Evolutionary conservation across 2,797 vertebrate species (phyloP), one percentile per base, ranked within the genome.

Genomic region (Pipistrellus pygmaeus): DNA sequence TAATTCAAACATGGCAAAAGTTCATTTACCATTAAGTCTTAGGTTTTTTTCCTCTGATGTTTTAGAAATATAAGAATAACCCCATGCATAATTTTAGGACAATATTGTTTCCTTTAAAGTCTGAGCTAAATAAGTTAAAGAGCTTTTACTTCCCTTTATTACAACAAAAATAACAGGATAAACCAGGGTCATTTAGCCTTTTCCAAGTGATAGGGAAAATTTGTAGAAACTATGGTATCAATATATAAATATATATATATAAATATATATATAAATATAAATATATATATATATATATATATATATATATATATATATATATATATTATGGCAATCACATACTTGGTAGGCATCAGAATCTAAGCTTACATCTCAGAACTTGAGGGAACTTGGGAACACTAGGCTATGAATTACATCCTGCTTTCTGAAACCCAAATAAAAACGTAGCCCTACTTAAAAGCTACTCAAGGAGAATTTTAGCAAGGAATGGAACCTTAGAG

Each of bases 401-500:
- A 41, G 8, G 21, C 8, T 73, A 5, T 75, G 64, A 92, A 87
- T 77, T 11, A 66, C 1, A 83, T n/a, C 4, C 21, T 77, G 6
- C 41, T 69, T 90, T 78, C 38, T 66, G 13, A 88, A 81, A 90
- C 51, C 9, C 44, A 87, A 55, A 88, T 30, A 91, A 72, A 76
- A 86, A 83, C 5, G 2, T 32, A 44, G 60, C 12, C 5, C 2
- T 80, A 44, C 21, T 78, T 17, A 69, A 6, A 82, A 77, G 20
- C 13, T 68, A 38, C 11, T 91, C 15, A 85, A 71, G 44, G 13
- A 85, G 9, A 89, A 41, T 76, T 92, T 84, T 68, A 84, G 72
- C 78, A 76, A 6, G 10, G 3, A 14, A 48, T 23, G 13, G n/a
- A 76, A 71, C 9, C 60, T 23, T 11, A 77, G 46, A 80, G 57